Base-by-base conservation (phyloP, 2,113 vertebrate species). In the Heloderma charlesbogerti region DNA sequence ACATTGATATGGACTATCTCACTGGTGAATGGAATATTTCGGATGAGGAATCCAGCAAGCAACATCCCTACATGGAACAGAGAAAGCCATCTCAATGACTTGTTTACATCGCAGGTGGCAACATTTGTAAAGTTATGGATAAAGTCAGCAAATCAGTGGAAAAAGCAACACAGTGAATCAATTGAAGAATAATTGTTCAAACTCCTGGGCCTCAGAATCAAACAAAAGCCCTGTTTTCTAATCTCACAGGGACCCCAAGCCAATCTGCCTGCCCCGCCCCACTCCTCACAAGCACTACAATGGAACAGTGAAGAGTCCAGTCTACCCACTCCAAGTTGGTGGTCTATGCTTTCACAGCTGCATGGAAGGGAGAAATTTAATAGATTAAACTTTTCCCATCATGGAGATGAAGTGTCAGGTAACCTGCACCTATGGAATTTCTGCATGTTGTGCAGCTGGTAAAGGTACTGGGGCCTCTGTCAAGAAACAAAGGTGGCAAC, bases 11-110 rank as follows among this genome's bases (percentile, higher is more conserved):
- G 97, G 45, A 99, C 87, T 0, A 97, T 95, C 0, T 98, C 96
- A 0, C 94, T 98, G 66, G 99, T 0, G 75, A 98, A 97, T 0
- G 98, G 98, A 6, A 97, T 96, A 3, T 99, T 99, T 88, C 97
- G 97, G 91, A 99, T 92, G 25, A 99, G 86, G 93, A 99, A 98
- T 13, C 99, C 99, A 20, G 98, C 98, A 94, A 99, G 96, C 31
- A 99, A 92, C 99, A 99, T 99, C 1, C 99, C 99, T 99, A 90
- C 87, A 96, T 89, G 88, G n/a, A 94, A 94, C 90, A 37, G 75
- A 94, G 89, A 90, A 45, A 90, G 63, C 34, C 60, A 86, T 69
- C 5, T 86, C n/a, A 71, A 20, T 69, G 48, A 69, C 8, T n/a
- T 54, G n/a, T 63, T 79, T 69, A 0, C 7, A n/a, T 66, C 54